phyloP scores from a whole-genome alignment of 2,797 vertebrate species.

The Lepilemur septentrionalis region DNA sequence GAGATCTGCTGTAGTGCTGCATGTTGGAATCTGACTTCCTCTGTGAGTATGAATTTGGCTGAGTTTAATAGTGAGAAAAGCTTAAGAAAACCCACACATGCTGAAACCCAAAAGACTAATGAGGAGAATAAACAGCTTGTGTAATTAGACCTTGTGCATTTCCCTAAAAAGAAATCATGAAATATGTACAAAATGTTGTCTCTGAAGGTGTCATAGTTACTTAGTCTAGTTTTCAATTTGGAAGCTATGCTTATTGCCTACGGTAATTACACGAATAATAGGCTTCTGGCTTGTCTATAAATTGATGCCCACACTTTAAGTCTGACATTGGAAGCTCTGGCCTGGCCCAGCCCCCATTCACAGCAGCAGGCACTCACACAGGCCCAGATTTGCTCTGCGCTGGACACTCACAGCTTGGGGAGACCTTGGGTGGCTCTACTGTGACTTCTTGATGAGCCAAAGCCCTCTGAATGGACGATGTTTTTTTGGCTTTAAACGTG shows the following conservation, averaged over 20 bases:
- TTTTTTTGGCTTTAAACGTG: background rate
- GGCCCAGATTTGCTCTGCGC: background rate
- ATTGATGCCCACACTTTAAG: background rate
- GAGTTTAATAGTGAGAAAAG: conserved; percentile 17
- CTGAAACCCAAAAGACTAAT: conserved; percentile 49
- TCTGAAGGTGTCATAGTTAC: conserved; percentile 14
- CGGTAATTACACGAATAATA: background rate
- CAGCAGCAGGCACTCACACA: background rate
- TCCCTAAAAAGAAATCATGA: conserved; percentile 56
- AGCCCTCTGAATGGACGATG: background rate
- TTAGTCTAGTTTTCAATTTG: conserved; percentile 28
- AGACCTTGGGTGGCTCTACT: background rate
- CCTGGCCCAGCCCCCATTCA: background rate
- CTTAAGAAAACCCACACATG: conserved; percentile 42
- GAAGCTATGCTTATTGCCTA: background rate
- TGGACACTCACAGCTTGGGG: background rate
- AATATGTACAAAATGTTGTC: conserved; percentile 44
- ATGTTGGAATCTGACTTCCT: background rate
- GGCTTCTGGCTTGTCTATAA: background rate
- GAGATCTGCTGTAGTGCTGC: background rate
- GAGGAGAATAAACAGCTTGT: conserved; percentile 38
- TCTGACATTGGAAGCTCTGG: background rate
- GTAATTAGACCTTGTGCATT: conserved; percentile 42
- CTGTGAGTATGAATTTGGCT: background rate
- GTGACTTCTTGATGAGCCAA: background rate